phyloP scores from a whole-genome alignment of 1,140 invertebrate genomes.

The Drosophila obscura region DNA sequence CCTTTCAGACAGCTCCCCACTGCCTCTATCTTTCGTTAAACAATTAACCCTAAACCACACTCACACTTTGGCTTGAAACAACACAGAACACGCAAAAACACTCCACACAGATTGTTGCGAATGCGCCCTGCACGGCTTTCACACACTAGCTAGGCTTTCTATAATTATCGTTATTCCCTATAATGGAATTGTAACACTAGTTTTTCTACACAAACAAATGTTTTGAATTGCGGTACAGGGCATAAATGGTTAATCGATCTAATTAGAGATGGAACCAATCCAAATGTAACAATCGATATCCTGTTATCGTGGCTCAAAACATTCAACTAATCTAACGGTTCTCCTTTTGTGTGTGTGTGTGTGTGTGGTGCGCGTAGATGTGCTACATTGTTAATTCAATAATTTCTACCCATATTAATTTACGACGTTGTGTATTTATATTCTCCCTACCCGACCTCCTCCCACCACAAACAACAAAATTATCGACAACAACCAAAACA shows the following conservation, averaged over 20 bases:
- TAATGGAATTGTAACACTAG: conserved; percentile 12
- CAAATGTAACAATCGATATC: not conserved
- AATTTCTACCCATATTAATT: conserved; percentile 10
- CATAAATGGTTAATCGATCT: not conserved
- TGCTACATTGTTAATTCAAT: conserved; percentile 1
- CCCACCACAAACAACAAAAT: conserved; percentile 5
- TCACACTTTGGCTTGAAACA: not conserved
- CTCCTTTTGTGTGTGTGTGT: conserved; percentile 34
- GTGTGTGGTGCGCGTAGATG: conserved; percentile 32
- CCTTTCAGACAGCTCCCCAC: not conserved
- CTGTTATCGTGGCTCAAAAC: conserved; percentile 4
- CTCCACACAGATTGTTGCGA: not conserved
- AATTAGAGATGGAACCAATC: too few species aligned
- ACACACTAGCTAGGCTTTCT: conserved; percentile 15
- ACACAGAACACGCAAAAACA: conserved; percentile 12
- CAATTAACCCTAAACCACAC: conserved; percentile 12
- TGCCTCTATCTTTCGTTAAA: not conserved
- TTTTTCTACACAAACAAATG: not conserved
- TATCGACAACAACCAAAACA: conserved; percentile 18
- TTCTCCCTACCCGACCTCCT: conserved; percentile 4
- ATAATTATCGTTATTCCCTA: conserved; percentile 6
- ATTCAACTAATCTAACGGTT: conserved; percentile 31
- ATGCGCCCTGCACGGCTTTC: conserved; percentile 23
- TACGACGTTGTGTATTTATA: conserved; percentile 18
- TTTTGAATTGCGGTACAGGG: not conserved